Conservation (phyloP, 2,888 invertebrate genomes). For the Tipula confusa region DNA sequence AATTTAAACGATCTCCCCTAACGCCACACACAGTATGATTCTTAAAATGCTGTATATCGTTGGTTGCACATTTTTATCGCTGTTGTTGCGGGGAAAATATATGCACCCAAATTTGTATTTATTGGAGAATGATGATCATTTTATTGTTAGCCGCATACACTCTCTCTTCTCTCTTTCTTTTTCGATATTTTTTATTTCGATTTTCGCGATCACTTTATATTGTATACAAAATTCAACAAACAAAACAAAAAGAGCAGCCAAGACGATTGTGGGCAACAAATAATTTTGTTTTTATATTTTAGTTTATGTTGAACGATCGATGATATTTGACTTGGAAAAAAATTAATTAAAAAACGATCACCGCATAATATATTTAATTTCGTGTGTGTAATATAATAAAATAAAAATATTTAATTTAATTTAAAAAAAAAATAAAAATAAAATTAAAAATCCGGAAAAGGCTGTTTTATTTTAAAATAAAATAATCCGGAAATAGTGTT, state of each 20-base stretch:
- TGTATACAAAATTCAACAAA: neutral
- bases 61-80: neutral
- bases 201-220: neutral
- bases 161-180: neutral
- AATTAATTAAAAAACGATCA: neutral
- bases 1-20: neutral
- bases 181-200: neutral
- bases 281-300: conserved; percentile 3
- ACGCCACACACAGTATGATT: neutral
- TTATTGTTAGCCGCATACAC: neutral
- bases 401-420: neutral
- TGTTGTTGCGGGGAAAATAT: neutral
- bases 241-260: neutral
- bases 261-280: conserved; percentile 12
- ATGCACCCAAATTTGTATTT: neutral
- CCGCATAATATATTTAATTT: neutral
- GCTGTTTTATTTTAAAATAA: neutral
- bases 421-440: no score
- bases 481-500: neutral
- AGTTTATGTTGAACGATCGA: conserved; percentile 12
- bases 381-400: neutral
- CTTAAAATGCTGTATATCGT: neutral
- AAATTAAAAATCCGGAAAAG: neutral
- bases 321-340: neutral
- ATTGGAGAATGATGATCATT: neutral